Base-by-base conservation (phyloP, 2,888 invertebrate species). In the Ormyrus pomaceus region DNA sequence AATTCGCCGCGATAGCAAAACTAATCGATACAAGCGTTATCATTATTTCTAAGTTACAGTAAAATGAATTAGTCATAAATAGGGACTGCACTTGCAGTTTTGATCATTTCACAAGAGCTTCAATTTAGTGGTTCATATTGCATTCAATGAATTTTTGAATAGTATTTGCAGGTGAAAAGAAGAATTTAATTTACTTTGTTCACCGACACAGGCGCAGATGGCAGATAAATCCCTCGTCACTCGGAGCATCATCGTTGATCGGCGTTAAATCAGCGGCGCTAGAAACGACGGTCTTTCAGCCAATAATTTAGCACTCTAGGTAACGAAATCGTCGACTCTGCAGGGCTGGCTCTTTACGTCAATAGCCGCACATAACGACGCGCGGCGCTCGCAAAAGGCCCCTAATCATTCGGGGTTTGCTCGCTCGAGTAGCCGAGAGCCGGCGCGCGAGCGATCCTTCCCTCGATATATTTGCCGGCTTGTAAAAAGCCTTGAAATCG, bases 281-380 rank as follows among this genome's bases (percentile, higher is more conserved):
- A 65, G 56, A 74, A 74, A 66, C 51, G 62, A 9, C 55, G 45
- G 19, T 45, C 51, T 66, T 75, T 75, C 51, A 66, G 58, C 50
- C 65, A 34, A 73, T 73, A 64, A 73, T 73, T 73, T 65, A 10
- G 68, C 69, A 74, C 69, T 79, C 58, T 64, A 75, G 64, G 69
- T 75, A 75, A 75, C 50, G 51, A 79, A 69, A 58, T 64, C 9
- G 66, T 51, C 55, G 56, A 48, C 70, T 34, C 34, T 34, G 34
- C 4, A 0, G 2, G 34, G 2, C 34, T 4, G 4, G 34, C 2
- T 34, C 34, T 34, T 34, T 34, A 34, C 34, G 34, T 3, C 34
- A 34, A 34, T 34, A 4, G 34, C 34, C 2, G 34, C 34, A 4
- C 34, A 34, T 34, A 34, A 34, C 34, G 34, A 19, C 46, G 9